Base-by-base conservation (phyloP, 2,888 invertebrate species). In the Uloborus plumipes region DNA sequence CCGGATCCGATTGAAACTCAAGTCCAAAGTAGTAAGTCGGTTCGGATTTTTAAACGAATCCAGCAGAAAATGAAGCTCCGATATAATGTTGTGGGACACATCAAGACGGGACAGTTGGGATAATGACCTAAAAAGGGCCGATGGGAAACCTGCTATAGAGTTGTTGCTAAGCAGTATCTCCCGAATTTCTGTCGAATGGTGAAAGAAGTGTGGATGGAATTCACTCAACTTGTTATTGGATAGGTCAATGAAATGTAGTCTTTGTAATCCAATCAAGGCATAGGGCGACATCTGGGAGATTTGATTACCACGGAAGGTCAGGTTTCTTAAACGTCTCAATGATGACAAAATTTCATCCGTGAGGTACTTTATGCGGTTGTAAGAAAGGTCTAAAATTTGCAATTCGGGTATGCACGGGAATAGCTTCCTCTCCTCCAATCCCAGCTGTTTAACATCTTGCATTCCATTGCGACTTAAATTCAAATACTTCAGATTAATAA, bases 151-250 rank as follows among this genome's bases (percentile, higher is more conserved):
- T 88, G 94, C 93, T 87, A 97, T 94, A 31, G 95, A 95, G 91
- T 97, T 97, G 90, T 96, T 96, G 89, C 95, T 95, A 88, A 96
- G 90, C 90, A 95, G 94, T 88, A 97, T 93, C 90, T 96, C 96
- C 90, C 94, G 94, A 87, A 97, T 90, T 86, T 93, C 92, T 85
- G 92, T 91, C 16, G 93, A 93, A 53, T 92, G 92, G 78, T 92
- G 77, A 95, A 97, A 95, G 81, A 96, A 89, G 65, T 94, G 94
- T 87, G 94, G 93, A 0, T 97, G 96, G 88, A 97, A 89, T 31
- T 93, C 92, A 86, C 93, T 93, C 87, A 98, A 90, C 85, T 92
- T 93, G 89, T 98, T 98, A 89, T 94, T 93, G 86, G 96, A 95
- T 88, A 96, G 91, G 91, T 97, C 96, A 72, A 98, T 90, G 61